Evolutionary conservation across 2,888 invertebrate species (phyloP).

Genomic region (Agelastica alni): DNA sequence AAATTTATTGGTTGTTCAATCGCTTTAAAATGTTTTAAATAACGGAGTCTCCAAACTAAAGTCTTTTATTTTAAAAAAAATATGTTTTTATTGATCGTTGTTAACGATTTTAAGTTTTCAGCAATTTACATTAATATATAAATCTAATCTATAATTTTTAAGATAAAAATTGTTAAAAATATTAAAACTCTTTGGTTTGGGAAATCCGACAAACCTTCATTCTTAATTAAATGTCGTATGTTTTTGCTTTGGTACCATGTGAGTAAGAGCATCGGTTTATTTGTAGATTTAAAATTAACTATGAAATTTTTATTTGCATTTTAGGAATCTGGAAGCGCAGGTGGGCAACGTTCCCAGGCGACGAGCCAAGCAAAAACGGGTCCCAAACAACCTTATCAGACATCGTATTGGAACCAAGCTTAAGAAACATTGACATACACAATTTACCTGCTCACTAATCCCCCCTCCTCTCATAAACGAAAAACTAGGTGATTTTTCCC

Average conservation of each 20-base stretch:
- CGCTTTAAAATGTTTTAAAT: no score
- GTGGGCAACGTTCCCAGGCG: slow-evolving; percentile 57
- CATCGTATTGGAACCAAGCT: slow-evolving; percentile 69
- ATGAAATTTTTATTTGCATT: no score
- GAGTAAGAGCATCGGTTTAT: no score
- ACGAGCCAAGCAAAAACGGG: slow-evolving; percentile 62
- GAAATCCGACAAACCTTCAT: background rate
- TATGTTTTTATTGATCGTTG: no score
- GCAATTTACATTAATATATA: no score
- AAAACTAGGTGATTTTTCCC: slow-evolving; percentile 27
- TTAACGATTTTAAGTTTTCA: no score
- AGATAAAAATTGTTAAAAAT: background rate
- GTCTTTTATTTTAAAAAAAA: no score
- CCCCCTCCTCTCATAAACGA: slow-evolving; percentile 29
- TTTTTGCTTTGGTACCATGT: slow-evolving; percentile 1
- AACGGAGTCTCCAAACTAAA: no score
- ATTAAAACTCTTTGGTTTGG: background rate
- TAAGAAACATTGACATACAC: slow-evolving; percentile 47
- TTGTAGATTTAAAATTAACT: no score
- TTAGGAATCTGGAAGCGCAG: slow-evolving; percentile 62
- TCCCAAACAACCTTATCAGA: slow-evolving; percentile 66
- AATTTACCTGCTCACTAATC: slow-evolving; percentile 42
- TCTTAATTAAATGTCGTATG: background rate
- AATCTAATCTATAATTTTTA: no score
- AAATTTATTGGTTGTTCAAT: no score